Evolutionary conservation across 2,888 invertebrate genomes (phyloP).

Genomic region (Odontocolon sp.): DNA sequence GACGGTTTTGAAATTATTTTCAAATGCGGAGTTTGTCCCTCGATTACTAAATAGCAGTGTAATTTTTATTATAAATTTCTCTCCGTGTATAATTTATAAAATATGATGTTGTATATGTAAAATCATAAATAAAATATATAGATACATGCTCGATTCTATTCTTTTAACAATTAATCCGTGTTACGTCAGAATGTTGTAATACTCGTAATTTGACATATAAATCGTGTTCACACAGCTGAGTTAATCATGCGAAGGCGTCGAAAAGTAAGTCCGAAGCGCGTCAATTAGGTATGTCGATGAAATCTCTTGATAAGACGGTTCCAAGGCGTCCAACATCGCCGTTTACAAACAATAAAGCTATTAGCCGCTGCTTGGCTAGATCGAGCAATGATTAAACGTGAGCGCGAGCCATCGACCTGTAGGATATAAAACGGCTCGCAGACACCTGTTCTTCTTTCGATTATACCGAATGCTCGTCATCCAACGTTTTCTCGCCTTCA

Average conservation of each 20-base stretch:
- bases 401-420: constrained; percentile 5
- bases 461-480: constrained; percentile 34
- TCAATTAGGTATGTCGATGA: constrained; percentile 26
- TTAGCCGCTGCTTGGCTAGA: constrained; percentile 34
- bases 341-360: constrained; percentile 56
- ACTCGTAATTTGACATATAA: neutral
- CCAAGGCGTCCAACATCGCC: constrained; percentile 35
- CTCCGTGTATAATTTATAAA: too few relatives aligned
- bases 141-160: too few relatives aligned
- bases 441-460: constrained; percentile 42
- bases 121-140: too few relatives aligned
- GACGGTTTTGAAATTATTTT: too few relatives aligned
- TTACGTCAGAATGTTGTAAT: too few relatives aligned
- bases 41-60: too few relatives aligned
- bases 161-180: too few relatives aligned
- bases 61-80: too few relatives aligned
- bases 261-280: constrained; percentile 30
- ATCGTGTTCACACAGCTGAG: constrained; percentile 15
- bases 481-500: neutral
- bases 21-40: too few relatives aligned
- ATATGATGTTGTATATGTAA: too few relatives aligned
- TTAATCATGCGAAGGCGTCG: constrained; percentile 8
- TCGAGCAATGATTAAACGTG: constrained; percentile 36
- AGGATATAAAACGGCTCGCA: constrained; percentile 11
- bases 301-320: constrained; percentile 33